phyloP scores from a whole-genome alignment of 2,888 invertebrate species.

The Liopterus haemorrhoidalis region DNA sequence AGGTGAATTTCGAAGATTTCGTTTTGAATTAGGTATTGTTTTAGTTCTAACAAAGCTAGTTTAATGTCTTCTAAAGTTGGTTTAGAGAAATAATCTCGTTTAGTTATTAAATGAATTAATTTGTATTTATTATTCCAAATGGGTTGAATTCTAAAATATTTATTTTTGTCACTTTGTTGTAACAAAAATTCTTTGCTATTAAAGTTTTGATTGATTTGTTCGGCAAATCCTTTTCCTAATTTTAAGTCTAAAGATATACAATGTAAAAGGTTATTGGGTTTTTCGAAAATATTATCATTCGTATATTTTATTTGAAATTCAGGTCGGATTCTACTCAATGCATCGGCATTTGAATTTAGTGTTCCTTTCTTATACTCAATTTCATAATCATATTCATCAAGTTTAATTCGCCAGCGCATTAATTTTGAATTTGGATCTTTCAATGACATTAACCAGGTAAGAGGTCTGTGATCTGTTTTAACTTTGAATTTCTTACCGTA shows the following conservation, averaged over 20 bases:
- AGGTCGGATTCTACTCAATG: not conserved
- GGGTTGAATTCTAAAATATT: slow-evolving; percentile 10
- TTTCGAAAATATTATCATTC: slow-evolving; percentile 7
- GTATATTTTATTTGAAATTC: slow-evolving; percentile 1
- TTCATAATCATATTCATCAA: slow-evolving; percentile 33
- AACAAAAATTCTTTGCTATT: slow-evolving; percentile 10
- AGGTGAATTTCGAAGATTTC: slow-evolving; percentile 9
- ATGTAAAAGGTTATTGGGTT: slow-evolving; percentile 8
- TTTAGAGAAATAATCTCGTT: not conserved
- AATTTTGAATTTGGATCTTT: slow-evolving; percentile 31
- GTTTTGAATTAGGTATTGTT: slow-evolving; percentile 8
- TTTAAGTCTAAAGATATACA: slow-evolving; percentile 4
- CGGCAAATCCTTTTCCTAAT: slow-evolving; percentile 4
- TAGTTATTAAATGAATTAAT: slow-evolving; percentile 10
- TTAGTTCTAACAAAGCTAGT: slow-evolving; percentile 6
- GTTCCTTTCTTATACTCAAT: slow-evolving; percentile 30
- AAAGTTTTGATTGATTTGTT: not conserved
- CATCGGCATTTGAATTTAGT: slow-evolving; percentile 8
- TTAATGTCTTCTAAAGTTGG: slow-evolving; percentile 7
- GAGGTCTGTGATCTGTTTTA: slow-evolving; percentile 36
- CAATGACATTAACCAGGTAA: slow-evolving; percentile 27
- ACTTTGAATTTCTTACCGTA: slow-evolving; percentile 30
- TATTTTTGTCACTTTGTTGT: slow-evolving; percentile 7
- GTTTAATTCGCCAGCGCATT: slow-evolving; percentile 33
- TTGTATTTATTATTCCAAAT: slow-evolving; percentile 6